Evolutionary conservation across 2,797 vertebrate genomes (phyloP).

Genomic region (Chelon labrosus): DNA sequence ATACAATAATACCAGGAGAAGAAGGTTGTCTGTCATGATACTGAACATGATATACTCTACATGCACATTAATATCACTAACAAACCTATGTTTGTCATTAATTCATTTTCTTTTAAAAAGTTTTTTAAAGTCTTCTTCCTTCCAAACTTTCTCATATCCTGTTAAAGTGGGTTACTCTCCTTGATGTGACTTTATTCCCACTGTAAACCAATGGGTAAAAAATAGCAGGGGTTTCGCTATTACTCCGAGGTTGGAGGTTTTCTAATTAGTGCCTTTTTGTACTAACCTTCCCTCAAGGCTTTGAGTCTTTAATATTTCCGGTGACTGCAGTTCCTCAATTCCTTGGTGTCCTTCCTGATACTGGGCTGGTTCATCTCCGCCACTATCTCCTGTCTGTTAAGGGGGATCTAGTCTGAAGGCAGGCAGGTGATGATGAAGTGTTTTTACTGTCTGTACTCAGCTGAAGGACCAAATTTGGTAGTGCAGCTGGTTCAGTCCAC

Average conservation of each 20-base stretch:
- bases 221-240: constrained; percentile 50
- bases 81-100: not conserved
- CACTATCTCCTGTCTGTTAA: constrained; percentile 30
- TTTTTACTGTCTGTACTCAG: constrained; percentile 41
- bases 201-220: constrained; percentile 34
- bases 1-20: not conserved
- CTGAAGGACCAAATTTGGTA: constrained; percentile 67
- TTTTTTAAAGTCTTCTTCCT: constrained; percentile 13
- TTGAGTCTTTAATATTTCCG: constrained; percentile 38
- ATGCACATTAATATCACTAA: no score
- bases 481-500: constrained; percentile 32
- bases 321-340: not conserved
- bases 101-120: not conserved
- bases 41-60: not conserved
- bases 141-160: constrained; percentile 31
- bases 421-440: constrained; percentile 46
- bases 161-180: constrained; percentile 60
- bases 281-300: constrained; percentile 39
- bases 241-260: constrained; percentile 43
- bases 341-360: not conserved
- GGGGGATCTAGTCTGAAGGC: constrained; percentile 36
- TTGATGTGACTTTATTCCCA: constrained; percentile 54
- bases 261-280: constrained; percentile 63
- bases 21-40: not conserved
- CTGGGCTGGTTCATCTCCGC: constrained; percentile 12